Evolutionary conservation across 1,140 invertebrate species (phyloP).

Genomic region (Leptonema lineaticorne): DNA sequence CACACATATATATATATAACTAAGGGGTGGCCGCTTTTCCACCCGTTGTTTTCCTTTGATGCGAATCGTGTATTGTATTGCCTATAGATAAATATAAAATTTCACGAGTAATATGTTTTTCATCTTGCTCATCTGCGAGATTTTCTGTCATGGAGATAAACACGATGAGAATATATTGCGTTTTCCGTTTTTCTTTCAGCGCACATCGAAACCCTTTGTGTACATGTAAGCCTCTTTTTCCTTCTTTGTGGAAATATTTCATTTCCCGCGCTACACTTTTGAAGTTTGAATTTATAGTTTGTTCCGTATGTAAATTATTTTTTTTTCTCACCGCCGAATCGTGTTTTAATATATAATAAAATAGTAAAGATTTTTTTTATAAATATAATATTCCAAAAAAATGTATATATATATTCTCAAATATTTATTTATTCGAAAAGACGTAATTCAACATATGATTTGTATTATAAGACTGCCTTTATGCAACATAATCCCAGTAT

Average conservation of each 20-base stretch:
- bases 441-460: background rate
- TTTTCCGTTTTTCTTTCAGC: slow-evolving; percentile 3
- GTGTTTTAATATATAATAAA: too few relatives aligned
- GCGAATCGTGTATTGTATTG: slow-evolving; percentile 4
- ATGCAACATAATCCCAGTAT: slow-evolving; percentile 7
- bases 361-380: background rate
- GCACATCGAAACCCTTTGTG: background rate
- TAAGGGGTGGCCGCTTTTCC: background rate
- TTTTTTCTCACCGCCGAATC: background rate
- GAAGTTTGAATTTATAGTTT: slow-evolving; percentile 19
- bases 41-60: background rate
- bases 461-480: slow-evolving; percentile 4
- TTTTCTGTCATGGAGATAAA: slow-evolving; percentile 21
- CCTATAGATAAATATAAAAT: slow-evolving; percentile 28
- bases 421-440: background rate
- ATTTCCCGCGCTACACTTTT: slow-evolving; percentile 7
- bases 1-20: background rate
- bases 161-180: slow-evolving; percentile 25
- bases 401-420: background rate
- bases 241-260: background rate
- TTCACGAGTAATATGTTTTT: slow-evolving; percentile 27
- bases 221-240: background rate
- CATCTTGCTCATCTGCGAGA: slow-evolving; percentile 23
- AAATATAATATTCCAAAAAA: too few relatives aligned
- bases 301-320: background rate